These are phyloP conservation scores for Heteropelma amictum DNA, from an alignment of 2,888 invertebrate species.

Conservation along the genomic window DNA sequence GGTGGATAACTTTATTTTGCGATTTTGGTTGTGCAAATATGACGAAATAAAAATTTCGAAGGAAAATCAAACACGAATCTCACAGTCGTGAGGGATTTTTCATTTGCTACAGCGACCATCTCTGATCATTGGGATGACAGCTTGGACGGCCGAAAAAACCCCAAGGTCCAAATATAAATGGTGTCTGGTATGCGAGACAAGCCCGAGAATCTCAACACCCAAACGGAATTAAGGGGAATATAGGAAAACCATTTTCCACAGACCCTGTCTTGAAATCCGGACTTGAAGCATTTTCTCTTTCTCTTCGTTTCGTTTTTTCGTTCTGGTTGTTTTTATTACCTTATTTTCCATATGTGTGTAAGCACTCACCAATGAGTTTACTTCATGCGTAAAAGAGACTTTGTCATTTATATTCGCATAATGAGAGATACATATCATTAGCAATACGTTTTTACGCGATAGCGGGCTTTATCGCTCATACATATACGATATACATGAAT, in stretches of 20 bases:
- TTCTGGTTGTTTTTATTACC: neutral
- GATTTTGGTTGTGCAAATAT: no score
- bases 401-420: conserved; percentile 2
- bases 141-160: neutral
- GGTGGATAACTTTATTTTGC: no score
- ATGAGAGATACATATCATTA: conserved; percentile 24
- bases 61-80: no score
- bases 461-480: neutral
- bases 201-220: neutral
- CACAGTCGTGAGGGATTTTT: no score
- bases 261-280: conserved; percentile 9
- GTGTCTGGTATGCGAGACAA: conserved; percentile 33
- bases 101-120: no score
- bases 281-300: neutral
- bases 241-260: conserved; percentile 33
- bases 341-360: neutral
- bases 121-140: no score
- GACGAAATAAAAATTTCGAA: no score
- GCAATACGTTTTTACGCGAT: conserved; percentile 12
- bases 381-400: neutral
- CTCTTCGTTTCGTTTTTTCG: neutral
- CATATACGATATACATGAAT: no score
- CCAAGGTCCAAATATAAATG: conserved; percentile 24
- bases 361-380: conserved; percentile 1
- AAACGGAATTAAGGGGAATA: neutral